phyloP scores from a whole-genome alignment of 1,140 invertebrate species.

The Lasioglossum albipes region DNA sequence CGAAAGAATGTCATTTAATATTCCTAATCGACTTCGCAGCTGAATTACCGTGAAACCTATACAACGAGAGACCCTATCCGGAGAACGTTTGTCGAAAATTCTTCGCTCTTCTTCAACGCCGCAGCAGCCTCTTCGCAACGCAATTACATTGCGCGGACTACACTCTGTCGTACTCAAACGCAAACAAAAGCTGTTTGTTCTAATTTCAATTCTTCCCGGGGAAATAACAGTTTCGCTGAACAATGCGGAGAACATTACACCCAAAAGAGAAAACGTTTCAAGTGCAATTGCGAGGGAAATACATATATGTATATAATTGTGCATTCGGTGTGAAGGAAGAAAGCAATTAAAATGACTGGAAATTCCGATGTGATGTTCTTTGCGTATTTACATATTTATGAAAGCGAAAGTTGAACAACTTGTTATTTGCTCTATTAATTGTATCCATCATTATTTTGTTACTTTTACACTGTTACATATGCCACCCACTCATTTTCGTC shows the following conservation, averaged over 20 bases:
- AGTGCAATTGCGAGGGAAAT: background rate
- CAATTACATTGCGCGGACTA: background rate
- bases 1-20: slow-evolving; percentile 20
- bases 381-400: no score
- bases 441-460: no score
- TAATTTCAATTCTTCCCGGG: background rate
- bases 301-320: background rate
- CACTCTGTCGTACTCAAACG: background rate
- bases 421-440: no score
- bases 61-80: no score
- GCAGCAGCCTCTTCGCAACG: background rate
- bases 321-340: no score
- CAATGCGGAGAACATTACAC: background rate
- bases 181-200: background rate
- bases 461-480: no score
- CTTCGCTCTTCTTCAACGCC: background rate
- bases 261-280: no score
- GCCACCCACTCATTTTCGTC: no score
- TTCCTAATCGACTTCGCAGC: slow-evolving; percentile 4
- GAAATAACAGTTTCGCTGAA: background rate
- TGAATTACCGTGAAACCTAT: background rate
- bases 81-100: background rate
- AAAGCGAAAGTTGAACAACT: no score
- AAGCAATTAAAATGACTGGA: no score
- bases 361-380: no score